Base-by-base conservation (phyloP, 2,888 invertebrate genomes). In the Trichogramma evanescens region DNA sequence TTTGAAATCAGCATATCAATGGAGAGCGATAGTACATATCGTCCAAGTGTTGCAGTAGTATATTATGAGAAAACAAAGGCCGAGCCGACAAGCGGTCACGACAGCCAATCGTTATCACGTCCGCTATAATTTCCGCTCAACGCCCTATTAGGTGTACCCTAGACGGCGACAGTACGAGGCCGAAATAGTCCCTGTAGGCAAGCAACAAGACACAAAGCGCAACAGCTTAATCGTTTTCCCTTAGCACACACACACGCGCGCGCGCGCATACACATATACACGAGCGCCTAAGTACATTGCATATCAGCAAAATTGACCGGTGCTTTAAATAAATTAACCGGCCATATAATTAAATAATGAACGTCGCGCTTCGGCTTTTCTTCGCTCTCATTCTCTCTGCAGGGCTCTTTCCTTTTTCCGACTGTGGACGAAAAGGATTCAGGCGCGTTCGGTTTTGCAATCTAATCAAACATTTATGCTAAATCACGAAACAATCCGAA, bases 391-490 rank as follows among this genome's bases (percentile, higher is more conserved):
- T 65, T 69, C 66, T 63, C 69, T 67, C 68, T 62, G 65, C 63
- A 59, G 56, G 60, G 64, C 66, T 54, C 40, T 39, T 62, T 50
- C 66, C 57, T 48, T 58, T 55, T 51, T 52, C 53, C 43, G n/a
- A 46, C 43, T 46, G 44, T 40, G 7, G 6, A 9, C 46, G 10
- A n/a, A n/a, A 8, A 45, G n/a, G 43, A 38, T 26, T 42, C 58
- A 60, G 54, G 59, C 58, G 45, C 53, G 58, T 56, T 48, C 56
- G 50, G 54, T 55, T 54, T 59, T 55, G 52, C 68, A 76, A 78
- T 78, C 77, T 75, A 78, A 78, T 78, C 76, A 77, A 77, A 78
- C 77, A 78, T 78, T 78, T 77, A 78, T 77, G 77, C 77, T 78
- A 78, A 78, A 78, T 78, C 77, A 78, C 76, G 77, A 77, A 77